These are phyloP conservation scores for Bungarus multicinctus DNA, from an alignment of 2,113 vertebrate species.

Conservation along the genomic window DNA sequence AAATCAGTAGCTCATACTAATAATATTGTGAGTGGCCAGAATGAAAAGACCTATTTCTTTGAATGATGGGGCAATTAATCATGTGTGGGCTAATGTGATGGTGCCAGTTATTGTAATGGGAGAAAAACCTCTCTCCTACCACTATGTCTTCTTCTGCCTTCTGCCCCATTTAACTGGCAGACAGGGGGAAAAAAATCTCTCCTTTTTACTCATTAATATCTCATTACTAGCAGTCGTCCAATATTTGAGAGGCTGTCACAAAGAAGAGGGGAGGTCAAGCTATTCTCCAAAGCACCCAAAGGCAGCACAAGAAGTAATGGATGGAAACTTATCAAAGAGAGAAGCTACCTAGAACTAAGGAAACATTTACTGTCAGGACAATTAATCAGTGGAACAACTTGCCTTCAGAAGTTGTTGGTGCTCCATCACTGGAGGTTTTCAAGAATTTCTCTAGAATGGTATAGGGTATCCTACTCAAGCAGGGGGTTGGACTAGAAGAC, in stretches of 20 bases:
- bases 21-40: constrained; percentile 71
- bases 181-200: constrained; percentile 24
- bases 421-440: not conserved
- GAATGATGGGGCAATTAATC: constrained; percentile 78
- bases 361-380: not conserved
- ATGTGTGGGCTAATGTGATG: constrained; percentile 42
- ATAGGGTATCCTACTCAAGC: not conserved
- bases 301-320: not conserved
- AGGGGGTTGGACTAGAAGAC: not conserved
- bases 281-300: not conserved
- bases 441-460: not conserved
- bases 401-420: not conserved
- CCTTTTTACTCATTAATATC: not conserved
- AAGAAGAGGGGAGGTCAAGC: not conserved
- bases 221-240: not conserved
- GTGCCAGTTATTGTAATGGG: constrained; percentile 58
- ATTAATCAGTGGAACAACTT: not conserved
- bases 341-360: not conserved
- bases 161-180: constrained; percentile 53
- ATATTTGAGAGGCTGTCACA: not conserved
- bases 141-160: constrained; percentile 48
- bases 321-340: not conserved
- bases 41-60: constrained; percentile 66
- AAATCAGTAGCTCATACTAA: constrained; percentile 72
- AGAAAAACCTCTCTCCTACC: constrained; percentile 45